A percentile compares a stretch with the other conserved stretches of the same genome.
Evolutionary conservation across 2,797 vertebrate genomes (phyloP).

Genomic region (Coranthus polyacanthus): DNA sequence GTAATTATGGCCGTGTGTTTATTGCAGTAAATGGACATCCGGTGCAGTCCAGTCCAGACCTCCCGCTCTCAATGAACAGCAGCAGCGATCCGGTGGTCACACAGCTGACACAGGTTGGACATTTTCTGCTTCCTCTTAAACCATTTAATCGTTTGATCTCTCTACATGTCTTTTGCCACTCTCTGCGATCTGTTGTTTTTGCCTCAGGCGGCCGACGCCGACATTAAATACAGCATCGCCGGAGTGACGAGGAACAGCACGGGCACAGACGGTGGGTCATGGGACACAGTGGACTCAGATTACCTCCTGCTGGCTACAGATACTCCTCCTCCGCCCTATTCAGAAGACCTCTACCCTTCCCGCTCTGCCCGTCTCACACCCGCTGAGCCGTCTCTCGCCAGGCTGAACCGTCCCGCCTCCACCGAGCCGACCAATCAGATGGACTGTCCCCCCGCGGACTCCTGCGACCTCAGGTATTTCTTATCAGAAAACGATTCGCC

Average conservation of each 20-base stretch:
- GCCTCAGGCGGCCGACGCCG: conserved; percentile 78
- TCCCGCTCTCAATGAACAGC: conserved; percentile 33
- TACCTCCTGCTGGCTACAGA: conserved; percentile 66
- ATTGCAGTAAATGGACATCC: conserved; percentile 49
- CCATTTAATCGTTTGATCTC: neutral
- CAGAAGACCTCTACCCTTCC: conserved; percentile 31
- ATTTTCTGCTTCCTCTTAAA: neutral
- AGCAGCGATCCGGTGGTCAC: conserved; percentile 15
- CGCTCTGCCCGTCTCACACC: conserved; percentile 54
- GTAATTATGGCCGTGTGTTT: conserved; percentile 19
- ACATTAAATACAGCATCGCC: conserved; percentile 66
- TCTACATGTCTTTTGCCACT: too few relatives aligned
- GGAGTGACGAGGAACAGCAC: conserved; percentile 76
- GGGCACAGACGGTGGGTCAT: conserved; percentile 71
- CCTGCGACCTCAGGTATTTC: conserved; percentile 90
- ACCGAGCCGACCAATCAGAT: conserved; percentile 69
- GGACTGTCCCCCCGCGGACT: conserved; percentile 75
- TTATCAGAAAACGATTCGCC: neutral
- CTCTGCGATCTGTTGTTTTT: too few relatives aligned
- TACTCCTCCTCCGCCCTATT: conserved; percentile 53
- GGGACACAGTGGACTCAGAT: conserved; percentile 50
- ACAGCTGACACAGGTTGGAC: conserved; percentile 53
- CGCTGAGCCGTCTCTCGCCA: conserved; percentile 62
- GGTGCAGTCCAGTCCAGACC: conserved; percentile 10
- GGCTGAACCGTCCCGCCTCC: conserved; percentile 71